Evolutionary conservation across 2,888 invertebrate genomes (phyloP).

Genomic region (Physocephala rufipes): DNA sequence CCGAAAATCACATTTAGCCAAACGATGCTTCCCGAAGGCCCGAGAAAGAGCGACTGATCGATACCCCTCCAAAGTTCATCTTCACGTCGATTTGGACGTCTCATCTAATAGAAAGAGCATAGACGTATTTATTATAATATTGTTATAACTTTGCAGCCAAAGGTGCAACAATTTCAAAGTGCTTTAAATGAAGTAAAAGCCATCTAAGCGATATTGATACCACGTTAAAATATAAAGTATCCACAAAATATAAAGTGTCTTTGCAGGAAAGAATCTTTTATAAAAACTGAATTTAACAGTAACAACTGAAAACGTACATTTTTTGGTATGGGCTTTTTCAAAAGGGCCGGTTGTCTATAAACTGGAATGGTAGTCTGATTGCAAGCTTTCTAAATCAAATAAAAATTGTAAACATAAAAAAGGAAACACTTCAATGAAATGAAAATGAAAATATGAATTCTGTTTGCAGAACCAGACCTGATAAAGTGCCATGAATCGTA

Average conservation of each 20-base stretch:
- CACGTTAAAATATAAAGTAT: too few species aligned
- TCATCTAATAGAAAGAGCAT: slow-evolving; percentile 49
- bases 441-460: slow-evolving; percentile 2
- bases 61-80: slow-evolving; percentile 65
- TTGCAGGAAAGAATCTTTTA: too few species aligned
- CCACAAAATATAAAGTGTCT: not conserved
- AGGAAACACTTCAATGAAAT: slow-evolving; percentile 29
- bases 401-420: slow-evolving; percentile 30
- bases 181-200: too few species aligned
- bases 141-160: too few species aligned
- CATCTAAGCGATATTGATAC: too few species aligned
- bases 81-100: slow-evolving; percentile 60
- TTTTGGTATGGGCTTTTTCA: slow-evolving; percentile 44
- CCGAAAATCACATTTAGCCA: slow-evolving; percentile 64
- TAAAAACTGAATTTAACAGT: slow-evolving; percentile 22
- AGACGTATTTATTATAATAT: too few species aligned
- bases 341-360: slow-evolving; percentile 47
- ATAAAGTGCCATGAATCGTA: slow-evolving; percentile 63
- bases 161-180: too few species aligned
- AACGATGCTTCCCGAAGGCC: slow-evolving; percentile 64
- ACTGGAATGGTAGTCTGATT: slow-evolving; percentile 59
- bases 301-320: slow-evolving; percentile 54
- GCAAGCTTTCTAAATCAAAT: slow-evolving; percentile 60
- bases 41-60: slow-evolving; percentile 63
- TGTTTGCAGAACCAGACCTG: slow-evolving; percentile 53